Base-by-base conservation (phyloP, 2,888 invertebrate genomes). In the Ochlodes sylvanus region DNA sequence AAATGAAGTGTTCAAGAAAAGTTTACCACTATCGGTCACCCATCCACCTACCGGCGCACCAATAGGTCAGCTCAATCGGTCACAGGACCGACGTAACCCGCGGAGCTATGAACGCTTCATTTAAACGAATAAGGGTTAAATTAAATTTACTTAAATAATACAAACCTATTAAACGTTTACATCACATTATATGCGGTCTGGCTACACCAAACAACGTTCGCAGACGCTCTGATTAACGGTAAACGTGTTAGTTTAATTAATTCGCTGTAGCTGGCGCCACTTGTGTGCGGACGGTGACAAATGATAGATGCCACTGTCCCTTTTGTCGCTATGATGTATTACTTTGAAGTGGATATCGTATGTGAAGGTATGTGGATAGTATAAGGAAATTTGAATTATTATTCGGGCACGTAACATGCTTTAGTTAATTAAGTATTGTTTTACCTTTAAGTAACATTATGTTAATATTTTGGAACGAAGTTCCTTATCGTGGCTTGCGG, bases 221-320 rank as follows among this genome's bases (percentile, higher is more conserved):
- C 68, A 57, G 71, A 70, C 65, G 71, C 69, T 69, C 70, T 79
- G 78, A 82, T 84, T 79, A 81, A 79, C 82, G 73, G 79, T 79
- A 78, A 81, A 78, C 72, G 77, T 70, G 76, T 73, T 72, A 75
- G 74, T 75, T 77, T 79, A 78, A 83, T 85, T 81, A 83, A 88
- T 86, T 84, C 76, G 76, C 69, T 79, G 77, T 80, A 81, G 79
- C 75, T 76, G 79, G 78, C 77, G 81, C 75, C 75, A 77, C 76
- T 78, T 65, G 69, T 67, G 70, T 69, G 62, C 68, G 68, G 56
- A 44, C 60, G 55, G 58, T 70, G 70, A 73, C 72, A 71, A 63
- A 66, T 74, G 75, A 74, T 69, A 66, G 68, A 71, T 69, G 64
- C 50, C 60, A 54, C 60, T 66, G 60, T 65, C 65, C 65, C 50